Conservation (phyloP, 2,888 invertebrate species). For the Mesorhabditis sp. region DNA sequence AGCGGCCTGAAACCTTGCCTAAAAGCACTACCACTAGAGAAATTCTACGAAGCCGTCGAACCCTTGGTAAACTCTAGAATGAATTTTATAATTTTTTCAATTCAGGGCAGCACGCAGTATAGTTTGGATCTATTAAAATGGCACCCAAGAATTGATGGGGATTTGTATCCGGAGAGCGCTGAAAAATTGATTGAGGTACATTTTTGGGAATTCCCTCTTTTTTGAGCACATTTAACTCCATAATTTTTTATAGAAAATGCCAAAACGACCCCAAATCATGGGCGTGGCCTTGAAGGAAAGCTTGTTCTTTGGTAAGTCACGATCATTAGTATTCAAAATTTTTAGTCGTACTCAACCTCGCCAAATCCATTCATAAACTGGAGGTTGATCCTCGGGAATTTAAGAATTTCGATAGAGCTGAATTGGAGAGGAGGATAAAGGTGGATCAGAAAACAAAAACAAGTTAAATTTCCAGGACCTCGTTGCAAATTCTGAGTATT, state of each 20-base stretch:
- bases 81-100: not conserved
- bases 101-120: not conserved
- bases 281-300: not conserved
- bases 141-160: conserved; percentile 1
- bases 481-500: not conserved
- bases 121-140: not conserved
- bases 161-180: not conserved
- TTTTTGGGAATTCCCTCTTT: not conserved
- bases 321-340: not conserved
- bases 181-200: conserved; percentile 1
- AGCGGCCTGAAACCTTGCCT: not conserved
- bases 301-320: conserved; percentile 3
- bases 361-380: not conserved
- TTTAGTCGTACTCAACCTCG: not conserved
- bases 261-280: conserved; percentile 2
- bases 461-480: not conserved
- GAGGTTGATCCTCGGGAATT: not conserved
- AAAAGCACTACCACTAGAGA: not conserved
- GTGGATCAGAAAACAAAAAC: not conserved
- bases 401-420: not conserved
- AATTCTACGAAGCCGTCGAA: not conserved
- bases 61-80: not conserved
- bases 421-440: not conserved
- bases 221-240: not conserved
- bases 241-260: not conserved